A percentile compares a stretch with the other conserved stretches of the same genome.
phyloP scores from a whole-genome alignment of 2,888 invertebrate species.

The Myathropa florea region DNA sequence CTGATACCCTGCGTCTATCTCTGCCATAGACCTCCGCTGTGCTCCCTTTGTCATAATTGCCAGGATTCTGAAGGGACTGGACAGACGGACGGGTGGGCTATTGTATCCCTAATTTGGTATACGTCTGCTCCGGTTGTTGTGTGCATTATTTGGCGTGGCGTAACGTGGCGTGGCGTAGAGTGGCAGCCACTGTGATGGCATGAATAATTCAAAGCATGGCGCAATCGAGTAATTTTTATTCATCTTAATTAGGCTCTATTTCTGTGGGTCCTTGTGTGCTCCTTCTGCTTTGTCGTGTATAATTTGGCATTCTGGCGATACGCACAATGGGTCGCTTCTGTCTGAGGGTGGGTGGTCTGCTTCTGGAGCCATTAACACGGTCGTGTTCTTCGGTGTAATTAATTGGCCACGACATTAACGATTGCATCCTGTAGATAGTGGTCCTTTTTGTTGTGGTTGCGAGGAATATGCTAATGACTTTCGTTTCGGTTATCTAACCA shows the following conservation, averaged over 20 bases:
- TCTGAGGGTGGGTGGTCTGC: neutral
- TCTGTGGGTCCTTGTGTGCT: conserved; percentile 9
- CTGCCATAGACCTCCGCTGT: conserved; percentile 4
- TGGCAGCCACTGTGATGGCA: conserved; percentile 17
- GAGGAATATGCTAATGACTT: conserved; percentile 26
- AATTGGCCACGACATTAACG: conserved; percentile 58
- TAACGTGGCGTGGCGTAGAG: neutral
- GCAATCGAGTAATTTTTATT: conserved; percentile 67
- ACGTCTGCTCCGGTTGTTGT: conserved; percentile 15
- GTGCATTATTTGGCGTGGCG: conserved; percentile 20
- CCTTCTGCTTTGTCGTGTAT: conserved; percentile 27
- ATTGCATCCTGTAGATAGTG: conserved; percentile 14
- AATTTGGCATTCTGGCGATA: conserved; percentile 52
- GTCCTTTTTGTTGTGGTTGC: conserved; percentile 19
- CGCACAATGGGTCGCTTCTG: conserved; percentile 25
- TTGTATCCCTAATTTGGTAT: conserved; percentile 44
- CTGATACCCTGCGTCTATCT: neutral
- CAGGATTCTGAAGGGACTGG: neutral
- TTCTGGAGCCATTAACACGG: conserved; percentile 50
- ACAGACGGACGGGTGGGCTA: conserved; percentile 5
- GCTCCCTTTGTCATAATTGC: conserved; percentile 33
- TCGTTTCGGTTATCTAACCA: neutral
- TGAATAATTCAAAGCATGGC: conserved; percentile 64
- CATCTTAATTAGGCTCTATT: conserved; percentile 65
- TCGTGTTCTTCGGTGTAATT: conserved; percentile 55